phyloP scores from a whole-genome alignment of 2,113 vertebrate genomes.

The Phyllostomus hastatus region DNA sequence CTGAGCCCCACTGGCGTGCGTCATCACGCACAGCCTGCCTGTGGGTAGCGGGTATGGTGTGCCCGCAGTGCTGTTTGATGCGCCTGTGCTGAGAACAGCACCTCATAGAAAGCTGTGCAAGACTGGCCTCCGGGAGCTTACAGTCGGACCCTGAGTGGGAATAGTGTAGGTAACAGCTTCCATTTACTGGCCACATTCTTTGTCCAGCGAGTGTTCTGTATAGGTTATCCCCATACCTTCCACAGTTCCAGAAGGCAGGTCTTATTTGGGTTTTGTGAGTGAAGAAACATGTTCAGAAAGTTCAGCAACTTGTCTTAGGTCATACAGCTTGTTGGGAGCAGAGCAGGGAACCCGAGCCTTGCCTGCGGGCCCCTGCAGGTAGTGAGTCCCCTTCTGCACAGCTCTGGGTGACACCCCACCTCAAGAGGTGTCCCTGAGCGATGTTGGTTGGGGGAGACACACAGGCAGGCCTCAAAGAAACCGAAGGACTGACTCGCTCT shows the following conservation, averaged over 20 bases:
- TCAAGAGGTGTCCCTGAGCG: no score
- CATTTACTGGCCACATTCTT: accelerated
- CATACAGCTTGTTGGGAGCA: not conserved
- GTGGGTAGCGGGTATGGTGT: accelerated
- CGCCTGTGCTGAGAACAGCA: not conserved
- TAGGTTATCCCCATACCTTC: not conserved
- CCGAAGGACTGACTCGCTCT: not conserved
- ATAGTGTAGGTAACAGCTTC: no score
- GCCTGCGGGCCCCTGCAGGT: not conserved
- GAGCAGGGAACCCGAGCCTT: not conserved
- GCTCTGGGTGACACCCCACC: no score
- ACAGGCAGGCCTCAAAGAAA: not conserved
- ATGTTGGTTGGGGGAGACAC: not conserved
- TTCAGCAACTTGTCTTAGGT: not conserved
- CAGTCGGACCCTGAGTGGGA: accelerated
- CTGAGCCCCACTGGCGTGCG: accelerated
- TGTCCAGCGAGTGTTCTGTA: not conserved
- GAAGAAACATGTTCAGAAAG: not conserved
- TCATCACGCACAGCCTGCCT: not conserved
- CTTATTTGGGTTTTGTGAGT: not conserved
- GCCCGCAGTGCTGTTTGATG: accelerated
- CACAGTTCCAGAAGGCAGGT: not conserved
- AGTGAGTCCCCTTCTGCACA: not conserved
- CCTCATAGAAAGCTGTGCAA: accelerated
- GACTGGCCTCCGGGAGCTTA: not conserved